Conservation (phyloP, 2,888 invertebrate genomes). For the Epirrhoe alternata region DNA sequence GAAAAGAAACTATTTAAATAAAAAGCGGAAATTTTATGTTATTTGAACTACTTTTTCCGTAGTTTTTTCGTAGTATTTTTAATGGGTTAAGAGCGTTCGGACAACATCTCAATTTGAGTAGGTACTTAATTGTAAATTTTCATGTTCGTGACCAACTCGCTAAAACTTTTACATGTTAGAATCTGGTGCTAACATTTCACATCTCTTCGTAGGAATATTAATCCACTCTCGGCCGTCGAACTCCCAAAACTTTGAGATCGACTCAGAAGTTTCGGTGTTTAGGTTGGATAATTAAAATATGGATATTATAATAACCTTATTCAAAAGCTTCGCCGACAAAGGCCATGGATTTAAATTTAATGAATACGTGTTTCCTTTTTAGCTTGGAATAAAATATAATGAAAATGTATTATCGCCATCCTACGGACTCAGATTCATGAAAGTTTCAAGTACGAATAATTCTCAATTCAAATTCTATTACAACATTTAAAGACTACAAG, state of each 20-base stretch:
- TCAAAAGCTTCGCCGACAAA: constrained; percentile 22
- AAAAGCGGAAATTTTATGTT: too few relatives aligned
- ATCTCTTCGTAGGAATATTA: constrained; percentile 20
- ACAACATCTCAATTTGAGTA: too few relatives aligned
- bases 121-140: neutral
- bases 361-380: too few relatives aligned
- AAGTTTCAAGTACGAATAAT: neutral
- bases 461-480: constrained; percentile 3
- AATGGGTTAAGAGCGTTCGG: too few relatives aligned
- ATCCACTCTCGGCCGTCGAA: constrained; percentile 26
- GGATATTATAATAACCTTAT: constrained; percentile 17
- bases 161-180: neutral
- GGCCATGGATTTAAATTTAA: neutral
- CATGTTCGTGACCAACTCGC: neutral
- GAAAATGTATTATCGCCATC: constrained; percentile 11
- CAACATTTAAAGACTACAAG: neutral
- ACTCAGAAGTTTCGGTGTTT: constrained; percentile 25
- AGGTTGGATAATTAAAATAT: constrained; percentile 29
- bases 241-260: constrained; percentile 21
- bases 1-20: too few relatives aligned
- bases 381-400: constrained; percentile 4
- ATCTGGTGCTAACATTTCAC: neutral
- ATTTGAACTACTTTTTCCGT: too few relatives aligned
- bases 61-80: too few relatives aligned
- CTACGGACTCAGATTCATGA: neutral